Conservation (phyloP, 2,113 vertebrate species). For the Pao palembangensis region DNA sequence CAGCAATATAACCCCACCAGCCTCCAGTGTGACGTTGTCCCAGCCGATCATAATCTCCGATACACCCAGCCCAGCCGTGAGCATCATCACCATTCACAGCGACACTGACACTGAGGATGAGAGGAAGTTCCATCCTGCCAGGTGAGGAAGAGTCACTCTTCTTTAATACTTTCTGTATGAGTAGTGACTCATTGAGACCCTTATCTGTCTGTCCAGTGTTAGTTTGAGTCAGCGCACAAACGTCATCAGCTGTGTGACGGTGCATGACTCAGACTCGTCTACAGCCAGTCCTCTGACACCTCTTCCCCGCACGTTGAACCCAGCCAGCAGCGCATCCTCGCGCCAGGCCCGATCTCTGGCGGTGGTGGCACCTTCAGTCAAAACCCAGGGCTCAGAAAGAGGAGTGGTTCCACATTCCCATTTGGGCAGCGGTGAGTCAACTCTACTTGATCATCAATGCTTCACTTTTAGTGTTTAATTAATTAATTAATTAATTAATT, state of each 20-base stretch:
- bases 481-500: neutral
- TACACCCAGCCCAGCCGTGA: slow-evolving; percentile 95
- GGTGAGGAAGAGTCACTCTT: slow-evolving; percentile 66
- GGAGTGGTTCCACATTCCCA: slow-evolving; percentile 76
- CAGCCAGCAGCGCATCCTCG: slow-evolving; percentile 66
- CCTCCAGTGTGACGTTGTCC: slow-evolving; percentile 62
- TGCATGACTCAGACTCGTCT: slow-evolving; percentile 95
- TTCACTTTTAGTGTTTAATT: neutral
- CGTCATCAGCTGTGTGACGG: slow-evolving; percentile 97
- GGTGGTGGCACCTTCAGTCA: slow-evolving; percentile 82
- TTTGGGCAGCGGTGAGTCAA: slow-evolving; percentile 47
- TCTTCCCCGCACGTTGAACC: slow-evolving; percentile 73
- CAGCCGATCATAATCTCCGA: slow-evolving; percentile 97
- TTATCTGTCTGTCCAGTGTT: slow-evolving; percentile 37
- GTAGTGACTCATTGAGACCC: no score
- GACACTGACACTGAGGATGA: slow-evolving; percentile 97
- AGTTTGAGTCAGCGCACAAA: slow-evolving; percentile 89
- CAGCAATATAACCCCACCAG: slow-evolving; percentile 59
- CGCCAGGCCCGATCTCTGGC: slow-evolving; percentile 84
- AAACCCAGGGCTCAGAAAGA: slow-evolving; percentile 84
- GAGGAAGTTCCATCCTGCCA: slow-evolving; percentile 90
- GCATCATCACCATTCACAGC: slow-evolving; percentile 98
- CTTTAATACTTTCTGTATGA: neutral
- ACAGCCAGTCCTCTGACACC: slow-evolving; percentile 85
- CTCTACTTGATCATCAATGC: rapidly evolving